These are phyloP conservation scores for Meghimatium bilineatum DNA, from an alignment of 2,888 invertebrate species.

Conservation along the genomic window DNA sequence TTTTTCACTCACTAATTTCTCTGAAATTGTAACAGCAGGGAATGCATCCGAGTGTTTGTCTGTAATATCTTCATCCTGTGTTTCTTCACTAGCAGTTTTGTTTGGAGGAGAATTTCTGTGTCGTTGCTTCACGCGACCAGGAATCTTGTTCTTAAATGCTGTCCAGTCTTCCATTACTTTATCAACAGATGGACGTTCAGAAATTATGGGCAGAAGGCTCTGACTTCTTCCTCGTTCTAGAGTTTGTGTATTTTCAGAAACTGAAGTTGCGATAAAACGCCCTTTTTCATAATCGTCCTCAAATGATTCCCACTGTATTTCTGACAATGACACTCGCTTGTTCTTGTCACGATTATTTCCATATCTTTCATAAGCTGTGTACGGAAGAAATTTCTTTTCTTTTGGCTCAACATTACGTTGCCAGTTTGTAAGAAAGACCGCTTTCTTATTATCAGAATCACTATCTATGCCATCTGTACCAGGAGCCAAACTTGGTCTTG, in stretches of 20 bases:
- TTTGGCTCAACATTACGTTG: not conserved
- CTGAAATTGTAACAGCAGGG: not conserved
- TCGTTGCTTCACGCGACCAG: not conserved
- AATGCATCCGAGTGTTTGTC: no score
- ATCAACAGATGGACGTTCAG: not conserved
- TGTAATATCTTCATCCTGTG: not conserved
- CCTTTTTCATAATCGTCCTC: not conserved
- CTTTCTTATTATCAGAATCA: not conserved
- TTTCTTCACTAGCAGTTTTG: not conserved
- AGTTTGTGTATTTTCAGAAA: not conserved
- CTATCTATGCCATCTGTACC: constrained; percentile 20
- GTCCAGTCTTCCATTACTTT: no score
- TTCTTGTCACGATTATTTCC: no score
- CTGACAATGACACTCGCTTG: not conserved
- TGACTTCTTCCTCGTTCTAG: not conserved
- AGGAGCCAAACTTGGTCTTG: constrained; percentile 3
- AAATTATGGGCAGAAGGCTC: not conserved
- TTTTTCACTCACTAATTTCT: not conserved
- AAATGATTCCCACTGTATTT: constrained; percentile 21
- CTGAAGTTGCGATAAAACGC: not conserved
- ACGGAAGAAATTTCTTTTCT: not conserved
- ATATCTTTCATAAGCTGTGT: not conserved
- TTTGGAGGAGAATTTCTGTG: not conserved
- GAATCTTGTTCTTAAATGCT: not conserved
- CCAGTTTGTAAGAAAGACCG: not conserved